Base-by-base conservation (phyloP, 2,797 vertebrate species). In the Sebastiscus tertius region DNA sequence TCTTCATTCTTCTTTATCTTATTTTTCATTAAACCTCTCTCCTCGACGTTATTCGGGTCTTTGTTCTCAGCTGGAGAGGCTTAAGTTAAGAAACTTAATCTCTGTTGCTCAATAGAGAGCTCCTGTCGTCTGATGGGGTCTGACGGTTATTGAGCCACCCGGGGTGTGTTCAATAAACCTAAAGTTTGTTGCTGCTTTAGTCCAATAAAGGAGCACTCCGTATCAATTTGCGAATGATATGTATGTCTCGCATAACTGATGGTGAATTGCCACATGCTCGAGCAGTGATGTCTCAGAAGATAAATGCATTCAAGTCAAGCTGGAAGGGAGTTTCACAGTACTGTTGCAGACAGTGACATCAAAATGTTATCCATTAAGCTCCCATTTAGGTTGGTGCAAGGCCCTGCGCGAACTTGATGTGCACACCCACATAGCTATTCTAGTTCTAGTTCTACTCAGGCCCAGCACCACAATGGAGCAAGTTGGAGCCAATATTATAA, bases 81-180 rank as follows among this genome's bases (percentile, higher is more conserved):
- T 90, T 70, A 77, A 88, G 81, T 88, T 78, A 81, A 87, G 84
- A 90, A 92, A 83, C 76, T 64, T 88, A 90, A 92, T 92, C 87
- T 88, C 59, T 75, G 82, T 83, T 87, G 88, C 88, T 92, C 92
- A 88, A 86, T 87, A 79, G 83, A 88, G 82, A 87, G 85, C 79
- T 75, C 63, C 88, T 81, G 76, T 84, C 31, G 63, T 87, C 88
- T 92, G 89, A 95, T 93, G 85, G 87, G 87, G 82, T 88, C 88
- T 92, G 91, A 87, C 87, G 82, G 80, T 92, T 93, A 94, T 94
- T 92, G 90, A 94, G 82, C 46, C 90, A 89, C 89, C 91, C 71
- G 93, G 92, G 89, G 91, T 91, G 93, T 81, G 88, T 94, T 94
- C 92, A 94, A 93, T 94, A 93, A 93, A 85, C 75, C 77, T 67